Percentiles rank a stretch among this genome's conserved stretches.
phyloP scores from a whole-genome alignment of 1,140 invertebrate species.

The Cherax destructor region DNA sequence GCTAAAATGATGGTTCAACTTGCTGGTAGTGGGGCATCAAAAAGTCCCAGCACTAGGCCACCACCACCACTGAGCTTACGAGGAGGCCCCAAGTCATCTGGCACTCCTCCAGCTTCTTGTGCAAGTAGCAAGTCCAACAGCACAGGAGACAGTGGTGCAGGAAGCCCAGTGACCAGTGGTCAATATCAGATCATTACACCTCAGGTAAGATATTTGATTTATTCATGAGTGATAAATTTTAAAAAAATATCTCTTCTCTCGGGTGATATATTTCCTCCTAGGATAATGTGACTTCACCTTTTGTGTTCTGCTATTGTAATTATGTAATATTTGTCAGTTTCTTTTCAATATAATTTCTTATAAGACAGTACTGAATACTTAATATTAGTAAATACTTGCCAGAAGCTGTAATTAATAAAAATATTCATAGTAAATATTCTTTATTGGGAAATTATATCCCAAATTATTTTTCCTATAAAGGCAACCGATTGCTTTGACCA shows the following conservation, averaged over 20 bases:
- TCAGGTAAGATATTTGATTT: conserved; percentile 41
- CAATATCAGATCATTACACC: conserved; percentile 67
- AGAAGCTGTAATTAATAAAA: no score
- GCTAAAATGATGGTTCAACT: conserved; percentile 68
- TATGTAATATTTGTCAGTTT: no score
- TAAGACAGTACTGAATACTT: no score
- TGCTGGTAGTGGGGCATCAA: conserved; percentile 40
- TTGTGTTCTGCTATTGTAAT: not conserved
- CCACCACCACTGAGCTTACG: conserved; percentile 41
- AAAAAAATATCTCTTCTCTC: not conserved
- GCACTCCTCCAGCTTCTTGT: conserved; percentile 7
- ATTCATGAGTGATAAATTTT: not conserved
- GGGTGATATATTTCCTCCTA: not conserved
- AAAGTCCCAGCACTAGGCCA: not conserved
- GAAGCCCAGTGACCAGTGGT: conserved; percentile 12
- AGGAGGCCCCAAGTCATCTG: conserved; percentile 9
- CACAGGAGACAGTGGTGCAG: conserved; percentile 10
- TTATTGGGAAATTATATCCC: no score
- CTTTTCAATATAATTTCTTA: no score
- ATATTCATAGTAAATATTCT: no score
- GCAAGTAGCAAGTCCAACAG: not conserved
- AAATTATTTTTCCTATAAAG: no score
- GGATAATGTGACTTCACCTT: not conserved
- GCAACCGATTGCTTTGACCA: no score
- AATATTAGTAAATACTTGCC: no score